Evolutionary conservation across 2,888 invertebrate genomes (phyloP).

Genomic region (Panzeria rudis): DNA sequence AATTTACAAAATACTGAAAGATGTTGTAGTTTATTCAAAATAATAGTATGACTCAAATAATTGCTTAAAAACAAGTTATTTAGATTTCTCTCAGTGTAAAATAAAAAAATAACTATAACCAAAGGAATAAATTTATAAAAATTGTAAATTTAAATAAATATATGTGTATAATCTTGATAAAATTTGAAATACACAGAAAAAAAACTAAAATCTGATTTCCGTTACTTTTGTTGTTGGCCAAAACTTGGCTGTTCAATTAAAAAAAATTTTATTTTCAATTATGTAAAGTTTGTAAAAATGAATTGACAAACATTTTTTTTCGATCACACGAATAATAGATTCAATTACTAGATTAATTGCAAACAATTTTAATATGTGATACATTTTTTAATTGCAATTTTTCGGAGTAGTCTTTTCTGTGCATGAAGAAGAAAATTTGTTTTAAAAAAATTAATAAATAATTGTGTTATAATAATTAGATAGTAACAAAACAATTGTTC

Average conservation of each 20-base stretch:
- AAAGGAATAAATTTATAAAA: not conserved
- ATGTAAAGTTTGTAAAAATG: no score
- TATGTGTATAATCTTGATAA: not conserved
- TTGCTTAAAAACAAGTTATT: not conserved
- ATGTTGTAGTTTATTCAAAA: not conserved
- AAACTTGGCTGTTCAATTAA: no score
- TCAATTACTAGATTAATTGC: no score
- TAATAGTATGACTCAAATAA: slow-evolving; percentile 2
- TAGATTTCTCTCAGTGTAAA: slow-evolving; percentile 19
- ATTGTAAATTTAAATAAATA: slow-evolving; percentile 15
- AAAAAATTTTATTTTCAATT: no score
- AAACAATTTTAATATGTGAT: no score
- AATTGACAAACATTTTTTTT: no score
- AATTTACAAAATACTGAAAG: slow-evolving; percentile 16
- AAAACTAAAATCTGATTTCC: no score
- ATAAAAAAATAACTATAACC: not conserved
- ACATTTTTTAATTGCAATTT: no score
- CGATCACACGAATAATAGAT: no score
- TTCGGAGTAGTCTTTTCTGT: no score
- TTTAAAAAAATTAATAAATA: slow-evolving; percentile 16
- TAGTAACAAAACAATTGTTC: slow-evolving; percentile 25
- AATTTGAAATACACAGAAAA: not conserved
- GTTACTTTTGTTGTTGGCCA: no score
- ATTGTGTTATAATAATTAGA: slow-evolving; percentile 1
- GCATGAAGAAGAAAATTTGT: slow-evolving; percentile 16